A percentile compares a stretch with the other conserved stretches of the same genome.
These are phyloP conservation scores for Orbicella faveolata DNA, from an alignment of 64 coral and sea anemone genomes.

Conservation along the genomic window DNA sequence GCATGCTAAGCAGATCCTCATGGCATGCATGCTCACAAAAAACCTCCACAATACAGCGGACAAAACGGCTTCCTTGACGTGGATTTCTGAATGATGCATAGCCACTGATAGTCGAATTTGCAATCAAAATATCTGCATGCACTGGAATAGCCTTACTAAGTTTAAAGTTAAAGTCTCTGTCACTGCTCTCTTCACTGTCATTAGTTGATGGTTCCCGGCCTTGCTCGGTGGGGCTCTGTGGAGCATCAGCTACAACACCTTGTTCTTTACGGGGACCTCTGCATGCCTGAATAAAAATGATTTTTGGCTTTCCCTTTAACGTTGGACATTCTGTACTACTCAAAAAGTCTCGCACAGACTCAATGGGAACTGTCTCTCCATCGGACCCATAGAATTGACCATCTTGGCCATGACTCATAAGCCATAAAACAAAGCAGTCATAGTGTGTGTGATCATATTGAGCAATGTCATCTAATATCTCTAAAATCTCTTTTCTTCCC, in stretches of 20 bases:
- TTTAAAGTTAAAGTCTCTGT: conserved; percentile 19
- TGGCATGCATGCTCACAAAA: conserved; percentile 43
- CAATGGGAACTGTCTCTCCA: conserved; percentile 36
- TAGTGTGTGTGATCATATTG: conserved; percentile 15
- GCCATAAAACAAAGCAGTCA: conserved; percentile 69
- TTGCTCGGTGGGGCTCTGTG: neutral
- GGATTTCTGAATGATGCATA: conserved; percentile 64
- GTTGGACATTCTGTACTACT: conserved; percentile 45
- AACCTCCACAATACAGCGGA: conserved; percentile 33
- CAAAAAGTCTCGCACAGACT: conserved; percentile 45
- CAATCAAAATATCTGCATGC: conserved; percentile 66
- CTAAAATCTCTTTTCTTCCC: neutral
- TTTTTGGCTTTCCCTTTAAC: conserved; percentile 71
- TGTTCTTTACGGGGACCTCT: conserved; percentile 47
- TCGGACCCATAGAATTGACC: conserved; percentile 45
- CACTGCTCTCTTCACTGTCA: neutral
- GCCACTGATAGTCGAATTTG: conserved; percentile 64
- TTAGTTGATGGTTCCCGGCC: neutral
- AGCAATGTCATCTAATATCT: neutral
- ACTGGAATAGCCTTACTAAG: conserved; percentile 3
- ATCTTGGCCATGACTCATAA: conserved; percentile 81
- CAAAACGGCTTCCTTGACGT: conserved; percentile 60
- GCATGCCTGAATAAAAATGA: conserved; percentile 80
- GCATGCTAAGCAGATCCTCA: conserved; percentile 81
- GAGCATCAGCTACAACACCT: conserved; percentile 55